Percentiles rank a stretch among this genome's conserved stretches.
These are phyloP conservation scores for Cephus nigrinus DNA, from an alignment of 2,888 invertebrate genomes.

Conservation along the genomic window DNA sequence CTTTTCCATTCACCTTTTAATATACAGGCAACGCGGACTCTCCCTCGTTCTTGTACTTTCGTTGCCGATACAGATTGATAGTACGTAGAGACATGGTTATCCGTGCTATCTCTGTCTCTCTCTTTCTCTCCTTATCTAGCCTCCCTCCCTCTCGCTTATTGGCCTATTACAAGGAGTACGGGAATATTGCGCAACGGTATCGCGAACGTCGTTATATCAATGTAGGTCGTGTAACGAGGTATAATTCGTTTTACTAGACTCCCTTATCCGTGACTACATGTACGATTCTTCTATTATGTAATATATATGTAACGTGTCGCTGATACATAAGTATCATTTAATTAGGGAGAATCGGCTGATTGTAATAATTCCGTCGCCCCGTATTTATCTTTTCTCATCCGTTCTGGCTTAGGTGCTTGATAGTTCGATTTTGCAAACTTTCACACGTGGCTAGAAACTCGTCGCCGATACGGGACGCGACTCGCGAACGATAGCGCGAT, in stretches of 20 bases:
- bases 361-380: no score
- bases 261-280: background rate
- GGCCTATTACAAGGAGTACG: background rate
- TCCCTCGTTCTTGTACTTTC: conserved; percentile 4
- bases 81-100: conserved; percentile 4
- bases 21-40: conserved; percentile 10
- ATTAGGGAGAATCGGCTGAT: background rate
- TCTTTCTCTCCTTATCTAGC: conserved; percentile 8
- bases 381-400: background rate
- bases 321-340: background rate
- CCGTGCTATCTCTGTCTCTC: conserved; percentile 19
- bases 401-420: background rate
- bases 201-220: background rate
- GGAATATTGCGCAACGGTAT: background rate
- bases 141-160: background rate
- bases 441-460: background rate
- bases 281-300: background rate
- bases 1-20: conserved; percentile 15
- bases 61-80: background rate
- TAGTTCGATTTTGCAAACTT: background rate
- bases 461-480: background rate
- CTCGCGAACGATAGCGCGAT: background rate
- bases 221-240: background rate
- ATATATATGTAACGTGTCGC: background rate
- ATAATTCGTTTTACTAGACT: background rate